Conservation (phyloP, 2,797 vertebrate species). For the Mycteria americana region DNA sequence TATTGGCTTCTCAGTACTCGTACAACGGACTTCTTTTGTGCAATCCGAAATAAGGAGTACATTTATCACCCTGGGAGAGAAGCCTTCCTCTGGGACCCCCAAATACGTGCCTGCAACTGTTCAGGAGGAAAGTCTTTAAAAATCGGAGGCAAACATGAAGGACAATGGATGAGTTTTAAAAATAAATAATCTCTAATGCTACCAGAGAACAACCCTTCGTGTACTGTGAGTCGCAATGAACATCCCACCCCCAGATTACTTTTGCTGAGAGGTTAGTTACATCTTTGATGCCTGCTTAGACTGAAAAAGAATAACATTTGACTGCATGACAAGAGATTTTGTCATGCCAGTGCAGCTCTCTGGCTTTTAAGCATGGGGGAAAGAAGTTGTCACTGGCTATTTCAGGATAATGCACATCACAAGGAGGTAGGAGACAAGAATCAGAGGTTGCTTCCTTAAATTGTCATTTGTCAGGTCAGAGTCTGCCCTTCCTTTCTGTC, state of each 20-base stretch:
- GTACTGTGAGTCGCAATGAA: background rate
- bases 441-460: background rate
- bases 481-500: background rate
- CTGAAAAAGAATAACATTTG: background rate
- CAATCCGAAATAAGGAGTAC: background rate
- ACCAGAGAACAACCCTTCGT: background rate
- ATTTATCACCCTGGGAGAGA: too few relatives aligned
- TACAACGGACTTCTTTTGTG: background rate
- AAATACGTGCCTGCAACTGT: background rate
- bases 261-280: slow-evolving; percentile 27
- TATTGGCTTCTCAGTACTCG: background rate
- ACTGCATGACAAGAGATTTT: background rate
- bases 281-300: slow-evolving; percentile 7
- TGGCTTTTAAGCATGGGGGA: background rate
- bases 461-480: background rate
- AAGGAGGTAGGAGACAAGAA: background rate
- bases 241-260: background rate
- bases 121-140: background rate
- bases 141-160: background rate
- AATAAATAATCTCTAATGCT: slow-evolving; percentile 14
- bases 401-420: background rate
- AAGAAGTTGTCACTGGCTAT: background rate
- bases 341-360: background rate
- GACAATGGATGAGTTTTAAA: background rate
- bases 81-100: too few relatives aligned